These are phyloP conservation scores for Sebastes iracundus DNA, from an alignment of 2,797 vertebrate species.

Conservation along the genomic window DNA sequence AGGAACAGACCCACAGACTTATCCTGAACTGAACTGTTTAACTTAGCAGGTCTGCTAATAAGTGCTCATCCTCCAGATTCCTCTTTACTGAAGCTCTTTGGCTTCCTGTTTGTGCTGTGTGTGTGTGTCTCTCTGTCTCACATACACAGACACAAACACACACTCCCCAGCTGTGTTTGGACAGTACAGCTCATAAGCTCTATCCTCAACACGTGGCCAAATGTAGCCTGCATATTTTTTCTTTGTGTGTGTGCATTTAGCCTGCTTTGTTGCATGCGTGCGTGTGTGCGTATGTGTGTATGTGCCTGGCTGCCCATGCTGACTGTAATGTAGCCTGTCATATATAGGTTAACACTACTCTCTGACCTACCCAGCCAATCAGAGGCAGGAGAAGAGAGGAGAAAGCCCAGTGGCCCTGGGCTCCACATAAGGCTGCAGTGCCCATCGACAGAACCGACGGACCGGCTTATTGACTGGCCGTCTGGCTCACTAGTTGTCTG, in stretches of 20 bases:
- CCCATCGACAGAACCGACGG: constrained; percentile 80
- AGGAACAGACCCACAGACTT: constrained; percentile 4
- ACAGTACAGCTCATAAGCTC: constrained; percentile 52
- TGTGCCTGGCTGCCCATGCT: constrained; percentile 75
- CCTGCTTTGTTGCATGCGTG: too few relatives aligned
- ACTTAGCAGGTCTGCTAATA: constrained; percentile 9
- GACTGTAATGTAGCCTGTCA: constrained; percentile 90
- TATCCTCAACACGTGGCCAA: constrained; percentile 65
- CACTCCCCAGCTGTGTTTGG: constrained; percentile 61
- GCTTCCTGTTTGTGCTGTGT: not conserved
- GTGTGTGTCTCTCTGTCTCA: not conserved
- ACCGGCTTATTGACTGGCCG: constrained; percentile 65
- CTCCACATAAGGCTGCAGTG: constrained; percentile 72
- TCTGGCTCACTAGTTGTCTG: constrained; percentile 69
- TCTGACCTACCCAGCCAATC: constrained; percentile 85
- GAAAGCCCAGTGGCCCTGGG: constrained; percentile 59
- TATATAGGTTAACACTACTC: constrained; percentile 89
- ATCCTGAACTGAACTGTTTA: constrained; percentile 22
- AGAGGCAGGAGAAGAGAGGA: constrained; percentile 61
- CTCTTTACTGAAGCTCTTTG: constrained; percentile 15
- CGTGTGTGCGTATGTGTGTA: not conserved
- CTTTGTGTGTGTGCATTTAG: constrained; percentile 28
- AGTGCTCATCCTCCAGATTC: constrained; percentile 38
- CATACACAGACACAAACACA: constrained; percentile 3
- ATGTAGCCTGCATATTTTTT: constrained; percentile 25